phyloP scores from a whole-genome alignment of 2,113 vertebrate genomes.

The Hippocampus guttulatus region DNA sequence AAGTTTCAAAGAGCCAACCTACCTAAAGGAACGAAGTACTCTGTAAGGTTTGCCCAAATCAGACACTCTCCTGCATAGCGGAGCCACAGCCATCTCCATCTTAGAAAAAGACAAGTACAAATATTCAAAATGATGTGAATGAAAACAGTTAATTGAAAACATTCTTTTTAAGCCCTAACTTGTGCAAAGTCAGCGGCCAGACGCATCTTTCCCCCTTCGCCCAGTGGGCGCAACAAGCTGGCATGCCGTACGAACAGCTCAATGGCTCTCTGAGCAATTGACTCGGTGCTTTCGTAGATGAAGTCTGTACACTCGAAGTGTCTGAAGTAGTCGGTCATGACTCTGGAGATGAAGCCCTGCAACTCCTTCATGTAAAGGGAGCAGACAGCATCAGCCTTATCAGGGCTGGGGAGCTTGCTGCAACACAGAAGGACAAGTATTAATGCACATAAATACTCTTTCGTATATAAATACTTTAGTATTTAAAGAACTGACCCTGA shows the following conservation, averaged over 20 bases:
- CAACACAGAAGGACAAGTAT: not conserved
- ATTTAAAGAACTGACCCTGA: constrained; percentile 76
- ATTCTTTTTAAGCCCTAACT: constrained; percentile 63
- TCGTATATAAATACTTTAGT: not conserved
- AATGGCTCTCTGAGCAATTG: constrained; percentile 85
- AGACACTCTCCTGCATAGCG: constrained; percentile 88
- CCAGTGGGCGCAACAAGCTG: constrained; percentile 84
- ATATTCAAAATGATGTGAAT: not conserved
- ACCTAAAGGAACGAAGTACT: constrained; percentile 95
- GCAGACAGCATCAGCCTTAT: constrained; percentile 85
- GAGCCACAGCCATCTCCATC: constrained; percentile 96
- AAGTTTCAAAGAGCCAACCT: constrained; percentile 20
- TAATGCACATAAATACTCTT: too few relatives aligned
- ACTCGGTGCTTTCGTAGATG: constrained; percentile 86
- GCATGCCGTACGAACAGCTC: constrained; percentile 88
- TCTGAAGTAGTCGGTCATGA: constrained; percentile 91
- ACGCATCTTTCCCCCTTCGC: constrained; percentile 93
- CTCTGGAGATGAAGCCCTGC: constrained; percentile 89
- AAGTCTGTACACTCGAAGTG: constrained; percentile 91
- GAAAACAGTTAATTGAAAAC: not conserved
- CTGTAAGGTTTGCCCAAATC: constrained; percentile 92
- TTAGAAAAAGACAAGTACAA: constrained; percentile 46
- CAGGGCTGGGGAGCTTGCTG: constrained; percentile 78
- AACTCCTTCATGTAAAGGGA: constrained; percentile 98
- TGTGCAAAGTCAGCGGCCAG: constrained; percentile 94